Evolutionary conservation across 2,113 vertebrate species (phyloP).

Genomic region (Chroicocephalus ridibundus): DNA sequence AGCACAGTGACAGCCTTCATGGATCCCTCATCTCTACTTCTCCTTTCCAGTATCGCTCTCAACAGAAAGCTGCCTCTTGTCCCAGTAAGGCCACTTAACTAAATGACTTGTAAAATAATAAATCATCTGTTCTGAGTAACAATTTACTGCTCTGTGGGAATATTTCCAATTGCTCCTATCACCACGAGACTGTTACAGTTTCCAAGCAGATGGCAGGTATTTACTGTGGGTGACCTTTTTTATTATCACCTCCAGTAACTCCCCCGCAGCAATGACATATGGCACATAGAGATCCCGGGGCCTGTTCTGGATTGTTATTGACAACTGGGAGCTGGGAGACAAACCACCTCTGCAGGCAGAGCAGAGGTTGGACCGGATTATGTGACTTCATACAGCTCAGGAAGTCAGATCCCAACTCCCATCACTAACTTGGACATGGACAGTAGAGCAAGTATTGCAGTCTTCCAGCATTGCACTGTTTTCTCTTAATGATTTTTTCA

Average conservation of each 20-base stretch:
- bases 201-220: slow-evolving; percentile 81
- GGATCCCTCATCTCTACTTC: slow-evolving; percentile 1
- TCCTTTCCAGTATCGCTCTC: slow-evolving; percentile 11
- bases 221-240: slow-evolving; percentile 71
- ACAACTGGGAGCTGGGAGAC: slow-evolving; percentile 35
- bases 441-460: not conserved
- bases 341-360: slow-evolving; percentile 6
- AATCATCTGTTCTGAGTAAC: slow-evolving; percentile 74
- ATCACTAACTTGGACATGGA: not conserved
- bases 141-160: slow-evolving; percentile 72
- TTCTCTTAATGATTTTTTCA: not conserved
- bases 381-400: not conserved
- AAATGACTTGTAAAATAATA: slow-evolving; percentile 77
- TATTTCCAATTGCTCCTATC: slow-evolving; percentile 68
- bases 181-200: slow-evolving; percentile 55
- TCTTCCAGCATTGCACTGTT: not conserved
- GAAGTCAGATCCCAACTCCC: not conserved
- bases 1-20: not conserved
- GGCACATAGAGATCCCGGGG: slow-evolving; percentile 48
- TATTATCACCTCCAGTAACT: slow-evolving; percentile 62
- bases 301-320: slow-evolving; percentile 55
- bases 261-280: slow-evolving; percentile 72
- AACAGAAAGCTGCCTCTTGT: slow-evolving; percentile 46
- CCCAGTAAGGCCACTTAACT: slow-evolving; percentile 68
- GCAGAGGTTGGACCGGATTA: not conserved